phyloP scores from a whole-genome alignment of 2,797 vertebrate genomes.

The Spea hammondii region DNA sequence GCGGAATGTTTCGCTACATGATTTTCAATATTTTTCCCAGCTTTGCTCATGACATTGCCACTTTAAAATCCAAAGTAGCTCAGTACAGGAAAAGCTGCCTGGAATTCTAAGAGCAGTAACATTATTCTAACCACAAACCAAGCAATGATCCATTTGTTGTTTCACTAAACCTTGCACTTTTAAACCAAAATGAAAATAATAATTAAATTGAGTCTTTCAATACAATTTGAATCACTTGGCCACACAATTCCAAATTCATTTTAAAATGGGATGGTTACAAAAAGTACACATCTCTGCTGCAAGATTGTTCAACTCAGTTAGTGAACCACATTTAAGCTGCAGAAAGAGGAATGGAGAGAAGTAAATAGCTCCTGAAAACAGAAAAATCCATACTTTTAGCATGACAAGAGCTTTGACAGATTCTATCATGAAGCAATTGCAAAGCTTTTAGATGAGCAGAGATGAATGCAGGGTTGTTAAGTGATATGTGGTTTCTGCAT shows the following conservation, averaged over 20 bases:
- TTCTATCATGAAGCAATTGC: constrained; percentile 61
- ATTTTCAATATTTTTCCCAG: too few relatives aligned
- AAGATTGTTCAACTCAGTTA: constrained; percentile 44
- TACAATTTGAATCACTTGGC: constrained; percentile 29
- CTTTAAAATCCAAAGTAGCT: too few relatives aligned
- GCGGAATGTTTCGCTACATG: too few relatives aligned
- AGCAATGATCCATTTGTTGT: not conserved
- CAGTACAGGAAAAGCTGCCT: not conserved
- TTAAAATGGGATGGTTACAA: constrained; percentile 31
- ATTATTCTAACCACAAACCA: not conserved
- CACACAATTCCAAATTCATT: constrained; percentile 27
- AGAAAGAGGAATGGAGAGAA: constrained; percentile 46
- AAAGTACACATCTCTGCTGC: constrained; percentile 33
- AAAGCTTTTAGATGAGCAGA: constrained; percentile 62
- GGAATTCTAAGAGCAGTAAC: not conserved
- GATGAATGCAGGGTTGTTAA: constrained; percentile 61
- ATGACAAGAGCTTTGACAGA: constrained; percentile 58
- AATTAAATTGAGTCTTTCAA: constrained; percentile 20
- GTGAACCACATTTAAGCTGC: constrained; percentile 50
- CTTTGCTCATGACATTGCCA: too few relatives aligned
- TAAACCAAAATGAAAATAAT: constrained; percentile 18
- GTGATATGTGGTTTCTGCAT: constrained; percentile 55
- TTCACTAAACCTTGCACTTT: constrained; percentile 11
- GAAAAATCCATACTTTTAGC: constrained; percentile 56
- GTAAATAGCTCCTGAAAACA: constrained; percentile 57